phyloP scores from a whole-genome alignment of 2,113 vertebrate genomes.

The Chrysochloris asiatica region DNA sequence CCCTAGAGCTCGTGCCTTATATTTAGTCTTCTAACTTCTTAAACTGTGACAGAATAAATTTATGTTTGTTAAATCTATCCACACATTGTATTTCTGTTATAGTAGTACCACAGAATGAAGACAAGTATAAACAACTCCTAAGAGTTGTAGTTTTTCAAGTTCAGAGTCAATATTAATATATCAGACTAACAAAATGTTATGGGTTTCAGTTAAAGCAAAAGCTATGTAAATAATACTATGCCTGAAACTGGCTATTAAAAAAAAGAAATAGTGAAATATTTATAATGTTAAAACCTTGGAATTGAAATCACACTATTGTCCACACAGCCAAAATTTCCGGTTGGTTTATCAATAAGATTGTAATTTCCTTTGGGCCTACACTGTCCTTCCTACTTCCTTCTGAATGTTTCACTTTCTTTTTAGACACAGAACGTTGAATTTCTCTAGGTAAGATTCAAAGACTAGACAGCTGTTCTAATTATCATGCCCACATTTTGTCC shows the following conservation, averaged over 20 bases:
- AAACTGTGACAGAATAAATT: too few relatives aligned
- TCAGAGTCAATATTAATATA: slow-evolving; percentile 52
- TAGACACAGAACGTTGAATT: background rate
- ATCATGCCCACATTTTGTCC: background rate
- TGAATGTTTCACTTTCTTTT: background rate
- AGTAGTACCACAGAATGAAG: too few relatives aligned
- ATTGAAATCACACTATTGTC: slow-evolving; percentile 40
- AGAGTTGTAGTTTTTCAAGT: slow-evolving; percentile 39
- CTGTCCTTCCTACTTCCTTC: background rate
- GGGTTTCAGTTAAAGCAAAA: slow-evolving; percentile 55
- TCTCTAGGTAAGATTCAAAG: background rate
- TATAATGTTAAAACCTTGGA: slow-evolving; percentile 53
- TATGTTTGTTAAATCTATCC: too few relatives aligned
- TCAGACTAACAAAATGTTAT: slow-evolving; percentile 39
- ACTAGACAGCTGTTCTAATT: background rate
- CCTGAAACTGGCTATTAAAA: slow-evolving; percentile 59
- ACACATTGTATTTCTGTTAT: too few relatives aligned
- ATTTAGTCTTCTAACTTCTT: too few relatives aligned
- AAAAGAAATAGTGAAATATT: slow-evolving; percentile 51
- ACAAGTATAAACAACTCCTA: background rate
- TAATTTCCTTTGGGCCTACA: slow-evolving; percentile 15
- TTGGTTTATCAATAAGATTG: slow-evolving; percentile 45
- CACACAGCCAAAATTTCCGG: background rate
- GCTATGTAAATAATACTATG: slow-evolving; percentile 39
- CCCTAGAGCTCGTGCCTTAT: too few relatives aligned